A percentile compares a stretch with the other conserved stretches of the same genome.
Evolutionary conservation across 2,113 vertebrate species (phyloP).

Genomic region (Labeo rohita): DNA sequence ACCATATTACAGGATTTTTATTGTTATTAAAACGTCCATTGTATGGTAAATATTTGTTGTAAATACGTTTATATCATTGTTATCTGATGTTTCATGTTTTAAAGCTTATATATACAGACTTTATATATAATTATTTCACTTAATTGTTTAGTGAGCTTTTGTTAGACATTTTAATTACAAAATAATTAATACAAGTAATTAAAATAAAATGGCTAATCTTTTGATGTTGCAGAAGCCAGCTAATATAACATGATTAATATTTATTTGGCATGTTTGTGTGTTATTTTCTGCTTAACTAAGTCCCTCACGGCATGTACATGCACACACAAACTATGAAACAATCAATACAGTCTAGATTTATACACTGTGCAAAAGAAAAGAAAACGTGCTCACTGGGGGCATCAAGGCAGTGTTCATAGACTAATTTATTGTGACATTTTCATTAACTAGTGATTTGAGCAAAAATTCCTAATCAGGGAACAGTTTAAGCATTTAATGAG

Average conservation of each 20-base stretch:
- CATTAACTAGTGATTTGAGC: not conserved
- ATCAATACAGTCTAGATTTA: not conserved
- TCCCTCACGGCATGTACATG: not conserved
- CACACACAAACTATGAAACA: not conserved
- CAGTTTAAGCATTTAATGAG: constrained; percentile 8
- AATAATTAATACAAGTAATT: too few relatives aligned
- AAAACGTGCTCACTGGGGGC: not conserved
- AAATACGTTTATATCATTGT: not conserved
- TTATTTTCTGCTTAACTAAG: not conserved
- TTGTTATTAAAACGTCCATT: not conserved
- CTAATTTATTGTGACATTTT: constrained; percentile 11
- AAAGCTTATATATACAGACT: not conserved
- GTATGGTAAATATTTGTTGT: not conserved
- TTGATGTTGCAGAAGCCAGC: not conserved
- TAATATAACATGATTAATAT: not conserved
- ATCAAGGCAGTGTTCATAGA: not conserved
- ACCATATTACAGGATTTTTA: not conserved
- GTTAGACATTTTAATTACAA: not conserved
- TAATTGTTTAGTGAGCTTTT: not conserved
- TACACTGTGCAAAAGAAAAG: not conserved
- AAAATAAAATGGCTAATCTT: not conserved
- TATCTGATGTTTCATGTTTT: not conserved
- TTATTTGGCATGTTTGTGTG: not conserved
- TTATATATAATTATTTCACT: not conserved
- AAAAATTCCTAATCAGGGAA: not conserved